Evolutionary conservation across 2,113 vertebrate genomes (phyloP).

Genomic region (Trogon surrucura): DNA sequence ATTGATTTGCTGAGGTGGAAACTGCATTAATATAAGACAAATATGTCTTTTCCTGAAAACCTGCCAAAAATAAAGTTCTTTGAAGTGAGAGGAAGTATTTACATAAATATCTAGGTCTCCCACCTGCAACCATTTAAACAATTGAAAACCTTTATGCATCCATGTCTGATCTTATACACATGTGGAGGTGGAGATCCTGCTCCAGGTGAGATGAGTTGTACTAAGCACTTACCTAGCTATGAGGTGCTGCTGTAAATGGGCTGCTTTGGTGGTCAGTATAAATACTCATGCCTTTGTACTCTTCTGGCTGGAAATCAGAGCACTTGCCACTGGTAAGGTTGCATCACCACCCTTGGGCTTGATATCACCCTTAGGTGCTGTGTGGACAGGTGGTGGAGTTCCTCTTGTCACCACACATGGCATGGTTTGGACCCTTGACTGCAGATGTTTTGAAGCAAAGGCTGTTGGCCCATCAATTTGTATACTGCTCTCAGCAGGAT

Average conservation of each 20-base stretch:
- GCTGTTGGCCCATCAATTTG: background rate
- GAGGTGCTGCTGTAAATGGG: background rate
- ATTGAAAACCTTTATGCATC: background rate
- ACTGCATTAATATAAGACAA: background rate
- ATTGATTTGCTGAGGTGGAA: background rate
- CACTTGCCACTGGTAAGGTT: background rate
- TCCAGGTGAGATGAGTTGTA: background rate
- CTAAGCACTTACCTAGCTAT: no score
- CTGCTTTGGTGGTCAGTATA: background rate
- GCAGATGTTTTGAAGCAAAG: accelerated
- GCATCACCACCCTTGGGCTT: background rate
- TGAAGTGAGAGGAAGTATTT: background rate
- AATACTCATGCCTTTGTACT: accelerated
- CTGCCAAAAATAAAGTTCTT: background rate
- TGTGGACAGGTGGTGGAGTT: accelerated
- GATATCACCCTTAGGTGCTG: background rate
- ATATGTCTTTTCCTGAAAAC: background rate
- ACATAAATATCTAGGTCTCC: background rate
- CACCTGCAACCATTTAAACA: background rate
- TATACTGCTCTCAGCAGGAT: background rate
- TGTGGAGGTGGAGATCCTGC: background rate
- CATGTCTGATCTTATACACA: accelerated
- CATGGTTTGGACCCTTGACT: background rate
- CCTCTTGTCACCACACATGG: accelerated
- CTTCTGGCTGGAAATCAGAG: background rate